A percentile compares a stretch with the other conserved stretches of the same genome.
Evolutionary conservation across 2,888 invertebrate species (phyloP).

Genomic region (Oligia fasciuncula): DNA sequence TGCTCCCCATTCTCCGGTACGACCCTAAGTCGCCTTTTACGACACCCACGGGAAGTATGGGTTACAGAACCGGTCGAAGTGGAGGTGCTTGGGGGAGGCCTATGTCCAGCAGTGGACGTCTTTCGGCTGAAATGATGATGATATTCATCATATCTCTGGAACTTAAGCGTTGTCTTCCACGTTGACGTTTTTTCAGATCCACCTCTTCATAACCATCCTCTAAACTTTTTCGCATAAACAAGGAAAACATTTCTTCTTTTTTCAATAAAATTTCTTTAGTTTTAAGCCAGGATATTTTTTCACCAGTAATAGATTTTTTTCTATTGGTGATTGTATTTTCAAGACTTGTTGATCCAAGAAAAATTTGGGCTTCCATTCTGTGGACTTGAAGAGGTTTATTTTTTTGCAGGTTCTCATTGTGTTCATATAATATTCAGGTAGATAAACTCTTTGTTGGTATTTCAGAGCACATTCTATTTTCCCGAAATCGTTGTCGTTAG

Average conservation of each 20-base stretch:
- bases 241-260: slow-evolving; percentile 19
- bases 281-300: slow-evolving; percentile 5
- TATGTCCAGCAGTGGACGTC: no score
- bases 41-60: no score
- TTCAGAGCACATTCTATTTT: slow-evolving; percentile 50
- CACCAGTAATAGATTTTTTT: slow-evolving; percentile 8
- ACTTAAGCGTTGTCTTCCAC: neutral
- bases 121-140: no score
- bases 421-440: slow-evolving; percentile 47
- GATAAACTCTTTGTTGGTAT: slow-evolving; percentile 34
- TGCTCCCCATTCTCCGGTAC: no score
- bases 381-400: slow-evolving; percentile 48
- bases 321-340: slow-evolving; percentile 12
- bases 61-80: no score
- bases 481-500: slow-evolving; percentile 48
- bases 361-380: slow-evolving; percentile 47
- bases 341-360: slow-evolving; percentile 26
- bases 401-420: slow-evolving; percentile 46
- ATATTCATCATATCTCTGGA: slow-evolving; percentile 7
- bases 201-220: slow-evolving; percentile 8
- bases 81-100: no score
- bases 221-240: slow-evolving; percentile 14
- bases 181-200: slow-evolving; percentile 1
- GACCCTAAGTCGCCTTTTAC: no score
- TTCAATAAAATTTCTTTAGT: slow-evolving; percentile 18